Evolutionary conservation across 35 echinoderm and acorn worm species (phyloP).

Genomic region (Lytechinus pictus): DNA sequence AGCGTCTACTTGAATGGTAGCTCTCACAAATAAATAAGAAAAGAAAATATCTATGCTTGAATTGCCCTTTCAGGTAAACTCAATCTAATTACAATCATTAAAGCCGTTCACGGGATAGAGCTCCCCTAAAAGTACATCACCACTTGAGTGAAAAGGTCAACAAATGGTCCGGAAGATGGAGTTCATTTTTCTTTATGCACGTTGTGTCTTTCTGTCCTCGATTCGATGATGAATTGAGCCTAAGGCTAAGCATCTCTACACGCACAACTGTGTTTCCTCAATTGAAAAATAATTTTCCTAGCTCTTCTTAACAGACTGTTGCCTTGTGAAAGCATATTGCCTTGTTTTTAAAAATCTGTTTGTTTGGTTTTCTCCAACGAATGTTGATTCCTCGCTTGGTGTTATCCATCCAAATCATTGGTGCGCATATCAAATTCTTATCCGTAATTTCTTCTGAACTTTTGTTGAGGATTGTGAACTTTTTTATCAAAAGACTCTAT

Average conservation of each 20-base stretch:
- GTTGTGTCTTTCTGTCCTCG: neutral
- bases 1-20: neutral
- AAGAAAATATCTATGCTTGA: constrained; percentile 3
- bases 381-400: neutral
- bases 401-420: neutral
- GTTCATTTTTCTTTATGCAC: neutral
- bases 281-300: constrained; percentile 6
- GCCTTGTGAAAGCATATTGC: neutral
- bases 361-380: neutral
- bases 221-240: constrained; percentile 3
- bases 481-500: too few species aligned
- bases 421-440: neutral
- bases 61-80: neutral
- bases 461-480: too few species aligned
- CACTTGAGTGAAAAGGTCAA: neutral
- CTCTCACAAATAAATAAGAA: neutral
- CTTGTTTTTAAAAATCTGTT: neutral
- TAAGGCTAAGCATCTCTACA: neutral
- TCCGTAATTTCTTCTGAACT: too few species aligned
- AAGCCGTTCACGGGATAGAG: neutral
- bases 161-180: neutral
- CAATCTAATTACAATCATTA: constrained; percentile 20
- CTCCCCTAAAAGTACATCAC: neutral
- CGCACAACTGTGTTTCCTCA: neutral
- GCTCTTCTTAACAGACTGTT: neutral